These are phyloP conservation scores for Zenarchopterus dispar DNA, from an alignment of 2,797 vertebrate genomes.

Conservation along the genomic window DNA sequence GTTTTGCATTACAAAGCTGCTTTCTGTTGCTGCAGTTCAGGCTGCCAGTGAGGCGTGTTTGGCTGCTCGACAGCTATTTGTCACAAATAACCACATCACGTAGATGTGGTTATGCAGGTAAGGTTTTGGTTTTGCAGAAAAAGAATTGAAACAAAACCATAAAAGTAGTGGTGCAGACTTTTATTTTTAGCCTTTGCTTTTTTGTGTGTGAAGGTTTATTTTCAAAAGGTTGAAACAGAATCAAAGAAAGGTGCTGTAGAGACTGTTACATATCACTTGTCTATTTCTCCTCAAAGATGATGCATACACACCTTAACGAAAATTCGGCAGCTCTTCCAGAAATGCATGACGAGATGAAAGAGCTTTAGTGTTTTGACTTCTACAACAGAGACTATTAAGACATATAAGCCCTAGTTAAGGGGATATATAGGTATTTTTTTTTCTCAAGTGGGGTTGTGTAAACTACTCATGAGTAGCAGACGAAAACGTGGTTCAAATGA, in stretches of 20 bases:
- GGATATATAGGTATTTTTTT: too few relatives aligned
- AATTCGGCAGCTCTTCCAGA: slow-evolving; percentile 46
- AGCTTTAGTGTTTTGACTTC: slow-evolving; percentile 41
- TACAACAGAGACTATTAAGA: slow-evolving; percentile 25
- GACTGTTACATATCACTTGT: slow-evolving; percentile 38
- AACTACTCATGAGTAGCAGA: too few relatives aligned
- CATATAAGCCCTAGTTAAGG: slow-evolving; percentile 32
- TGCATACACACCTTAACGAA: slow-evolving; percentile 31
- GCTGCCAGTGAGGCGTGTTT: slow-evolving; percentile 9
- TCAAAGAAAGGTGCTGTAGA: slow-evolving; percentile 10
- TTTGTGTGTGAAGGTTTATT: slow-evolving; percentile 21
- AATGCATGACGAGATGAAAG: slow-evolving; percentile 57
- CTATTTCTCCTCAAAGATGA: slow-evolving; percentile 57
- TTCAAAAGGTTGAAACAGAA: slow-evolving; percentile 12
- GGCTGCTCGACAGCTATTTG: slow-evolving; percentile 10
- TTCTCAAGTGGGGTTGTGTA: too few relatives aligned
- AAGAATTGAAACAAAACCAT: slow-evolving; percentile 18
- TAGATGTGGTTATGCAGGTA: slow-evolving; percentile 4
- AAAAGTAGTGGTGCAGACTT: not conserved
- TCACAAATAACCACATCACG: slow-evolving; percentile 23
- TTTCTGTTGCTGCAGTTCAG: slow-evolving; percentile 8
- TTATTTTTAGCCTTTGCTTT: not conserved
- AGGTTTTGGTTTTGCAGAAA: slow-evolving; percentile 24
- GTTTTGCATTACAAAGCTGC: slow-evolving; percentile 15
- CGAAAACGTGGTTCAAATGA: too few relatives aligned